A percentile compares a stretch with the other conserved stretches of the same genome.
These are phyloP conservation scores for Stegastes partitus DNA, from an alignment of 2,113 vertebrate genomes.

Conservation along the genomic window DNA sequence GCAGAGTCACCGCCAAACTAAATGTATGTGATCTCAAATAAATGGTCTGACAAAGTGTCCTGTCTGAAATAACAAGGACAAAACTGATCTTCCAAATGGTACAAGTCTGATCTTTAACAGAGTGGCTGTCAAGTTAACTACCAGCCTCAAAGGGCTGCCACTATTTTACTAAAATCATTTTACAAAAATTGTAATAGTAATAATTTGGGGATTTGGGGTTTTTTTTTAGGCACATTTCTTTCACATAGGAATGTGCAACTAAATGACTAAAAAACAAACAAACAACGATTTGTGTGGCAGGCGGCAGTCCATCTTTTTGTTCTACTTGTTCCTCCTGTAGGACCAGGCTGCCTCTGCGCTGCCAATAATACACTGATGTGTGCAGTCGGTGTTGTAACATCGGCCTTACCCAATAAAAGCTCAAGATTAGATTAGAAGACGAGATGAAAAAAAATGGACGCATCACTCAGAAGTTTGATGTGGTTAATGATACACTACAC, in stretches of 20 bases:
- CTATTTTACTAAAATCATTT: conserved; percentile 40
- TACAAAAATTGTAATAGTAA: conserved; percentile 25
- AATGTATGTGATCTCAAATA: too few relatives aligned
- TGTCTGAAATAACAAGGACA: neutral
- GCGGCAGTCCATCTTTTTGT: conserved; percentile 27
- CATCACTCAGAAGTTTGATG: conserved; percentile 7
- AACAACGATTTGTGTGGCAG: neutral
- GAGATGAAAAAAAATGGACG: conserved; percentile 3
- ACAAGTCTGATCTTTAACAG: neutral
- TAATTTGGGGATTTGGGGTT: too few relatives aligned
- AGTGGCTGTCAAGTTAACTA: neutral
- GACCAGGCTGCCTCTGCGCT: neutral
- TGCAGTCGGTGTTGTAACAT: conserved; percentile 11
- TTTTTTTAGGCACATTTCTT: conserved; percentile 50
- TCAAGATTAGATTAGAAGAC: conserved; percentile 28
- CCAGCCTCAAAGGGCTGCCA: too few relatives aligned
- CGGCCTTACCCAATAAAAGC: conserved; percentile 52
- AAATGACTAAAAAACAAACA: conserved; percentile 37
- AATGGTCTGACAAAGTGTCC: too few relatives aligned
- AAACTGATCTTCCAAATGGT: too few relatives aligned
- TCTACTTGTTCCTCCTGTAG: conserved; percentile 18
- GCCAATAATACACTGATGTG: conserved; percentile 9
- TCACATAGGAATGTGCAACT: conserved; percentile 23
- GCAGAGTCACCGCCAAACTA: too few relatives aligned
- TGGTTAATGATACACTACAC: conserved; percentile 23